Percentiles rank a stretch among this genome's conserved stretches.
Conservation (phyloP, 2,113 vertebrate genomes). For the Tychaedon coryphoeus region DNA sequence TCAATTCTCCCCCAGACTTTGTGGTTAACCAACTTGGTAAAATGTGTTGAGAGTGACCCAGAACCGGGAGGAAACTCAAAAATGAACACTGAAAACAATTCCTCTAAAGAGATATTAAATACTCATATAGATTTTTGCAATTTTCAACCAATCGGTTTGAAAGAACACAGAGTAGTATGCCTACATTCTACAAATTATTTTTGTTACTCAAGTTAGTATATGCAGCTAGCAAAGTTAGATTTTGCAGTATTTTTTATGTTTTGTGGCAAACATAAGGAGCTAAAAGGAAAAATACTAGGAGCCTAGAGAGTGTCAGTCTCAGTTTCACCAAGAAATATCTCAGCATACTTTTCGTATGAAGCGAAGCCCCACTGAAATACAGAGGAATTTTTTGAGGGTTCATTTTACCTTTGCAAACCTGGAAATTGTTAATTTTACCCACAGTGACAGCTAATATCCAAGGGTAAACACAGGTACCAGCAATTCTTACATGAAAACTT, state of each 20-base stretch:
- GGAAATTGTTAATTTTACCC: neutral
- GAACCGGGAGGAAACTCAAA: neutral
- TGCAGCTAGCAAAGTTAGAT: neutral
- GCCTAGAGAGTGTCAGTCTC: neutral
- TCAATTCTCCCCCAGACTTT: neutral
- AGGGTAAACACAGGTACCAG: neutral
- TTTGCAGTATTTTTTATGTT: neutral
- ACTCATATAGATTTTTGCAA: neutral
- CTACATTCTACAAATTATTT: neutral
- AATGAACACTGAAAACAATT: neutral
- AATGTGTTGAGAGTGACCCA: neutral
- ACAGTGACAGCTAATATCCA: neutral
- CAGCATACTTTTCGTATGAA: neutral
- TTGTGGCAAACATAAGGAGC: neutral
- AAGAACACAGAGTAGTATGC: neutral
- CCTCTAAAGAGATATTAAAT: neutral
- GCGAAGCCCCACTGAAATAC: neutral
- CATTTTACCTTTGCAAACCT: neutral
- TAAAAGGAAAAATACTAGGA: neutral
- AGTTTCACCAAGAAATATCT: neutral
- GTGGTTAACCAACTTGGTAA: neutral
- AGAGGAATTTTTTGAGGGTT: neutral
- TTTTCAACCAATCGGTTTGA: neutral
- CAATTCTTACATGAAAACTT: neutral
- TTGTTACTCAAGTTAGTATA: neutral